Conservation (phyloP, 2,113 vertebrate species). For the Gallinago paraguaiae region DNA sequence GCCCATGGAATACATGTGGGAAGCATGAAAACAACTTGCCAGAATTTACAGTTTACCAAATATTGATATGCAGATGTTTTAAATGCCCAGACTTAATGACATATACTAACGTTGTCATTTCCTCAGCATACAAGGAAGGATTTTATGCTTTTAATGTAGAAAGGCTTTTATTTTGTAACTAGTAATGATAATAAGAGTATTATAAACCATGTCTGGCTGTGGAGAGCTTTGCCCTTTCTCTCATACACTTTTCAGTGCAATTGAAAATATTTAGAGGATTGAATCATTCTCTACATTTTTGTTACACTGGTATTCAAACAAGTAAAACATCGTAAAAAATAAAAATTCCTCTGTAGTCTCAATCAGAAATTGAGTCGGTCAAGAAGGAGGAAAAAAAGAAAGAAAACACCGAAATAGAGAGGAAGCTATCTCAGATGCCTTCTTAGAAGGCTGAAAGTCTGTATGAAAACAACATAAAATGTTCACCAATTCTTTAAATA, state of each 20-base stretch:
- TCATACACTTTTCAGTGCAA: background rate
- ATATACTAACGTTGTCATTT: background rate
- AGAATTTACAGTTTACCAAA: background rate
- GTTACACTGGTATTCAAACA: background rate
- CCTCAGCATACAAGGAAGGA: background rate
- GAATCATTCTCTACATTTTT: constrained; percentile 5
- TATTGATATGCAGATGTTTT: background rate
- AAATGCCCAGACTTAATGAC: background rate
- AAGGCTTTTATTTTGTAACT: constrained; percentile 12
- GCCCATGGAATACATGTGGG: background rate
- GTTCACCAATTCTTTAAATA: constrained; percentile 23
- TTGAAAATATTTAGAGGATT: constrained; percentile 12
- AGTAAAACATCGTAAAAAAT: background rate
- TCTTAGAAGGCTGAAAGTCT: background rate
- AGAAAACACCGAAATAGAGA: background rate
- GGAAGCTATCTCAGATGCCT: background rate
- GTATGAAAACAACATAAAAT: background rate
- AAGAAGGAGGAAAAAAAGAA: background rate
- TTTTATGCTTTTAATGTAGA: constrained; percentile 32
- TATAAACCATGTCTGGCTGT: background rate
- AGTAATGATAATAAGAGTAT: background rate
- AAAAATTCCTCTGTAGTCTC: background rate
- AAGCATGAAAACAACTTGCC: background rate
- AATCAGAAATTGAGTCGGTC: background rate
- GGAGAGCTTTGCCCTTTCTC: constrained; percentile 14